Evolutionary conservation across 2,797 vertebrate genomes (phyloP).

Genomic region (Alauda arvensis): DNA sequence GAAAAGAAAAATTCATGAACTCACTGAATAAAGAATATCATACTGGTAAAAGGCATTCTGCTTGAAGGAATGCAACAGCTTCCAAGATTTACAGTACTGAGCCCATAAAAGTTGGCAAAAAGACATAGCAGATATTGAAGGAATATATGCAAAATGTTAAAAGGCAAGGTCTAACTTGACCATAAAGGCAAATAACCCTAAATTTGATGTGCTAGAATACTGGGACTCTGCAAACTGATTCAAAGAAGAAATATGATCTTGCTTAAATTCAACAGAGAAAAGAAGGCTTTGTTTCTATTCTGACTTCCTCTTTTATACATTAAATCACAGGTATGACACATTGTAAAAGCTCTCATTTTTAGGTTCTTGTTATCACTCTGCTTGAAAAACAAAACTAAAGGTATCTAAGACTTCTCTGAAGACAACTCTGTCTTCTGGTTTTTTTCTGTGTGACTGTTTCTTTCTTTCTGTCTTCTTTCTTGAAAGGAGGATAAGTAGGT

Average conservation of each 20-base stretch:
- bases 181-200: not conserved
- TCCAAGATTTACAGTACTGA: not conserved
- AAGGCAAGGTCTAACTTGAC: not conserved
- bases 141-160: not conserved
- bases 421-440: not conserved
- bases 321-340: not conserved
- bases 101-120: not conserved
- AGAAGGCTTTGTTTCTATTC: not conserved
- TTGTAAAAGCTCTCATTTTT: not conserved
- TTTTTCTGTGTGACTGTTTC: not conserved
- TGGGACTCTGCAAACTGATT: not conserved
- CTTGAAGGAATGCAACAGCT: not conserved
- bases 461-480: not conserved
- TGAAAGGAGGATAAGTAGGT: not conserved
- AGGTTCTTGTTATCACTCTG: not conserved
- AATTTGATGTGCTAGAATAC: not conserved
- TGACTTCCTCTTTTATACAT: not conserved
- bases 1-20: not conserved
- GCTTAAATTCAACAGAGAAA: not conserved
- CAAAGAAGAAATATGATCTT: not conserved
- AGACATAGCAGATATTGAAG: not conserved
- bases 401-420: not conserved
- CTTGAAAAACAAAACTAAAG: not conserved
- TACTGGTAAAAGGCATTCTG: not conserved
- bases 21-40: not conserved